Conservation (phyloP, 2,888 invertebrate species). For the Tiliacea citrago region DNA sequence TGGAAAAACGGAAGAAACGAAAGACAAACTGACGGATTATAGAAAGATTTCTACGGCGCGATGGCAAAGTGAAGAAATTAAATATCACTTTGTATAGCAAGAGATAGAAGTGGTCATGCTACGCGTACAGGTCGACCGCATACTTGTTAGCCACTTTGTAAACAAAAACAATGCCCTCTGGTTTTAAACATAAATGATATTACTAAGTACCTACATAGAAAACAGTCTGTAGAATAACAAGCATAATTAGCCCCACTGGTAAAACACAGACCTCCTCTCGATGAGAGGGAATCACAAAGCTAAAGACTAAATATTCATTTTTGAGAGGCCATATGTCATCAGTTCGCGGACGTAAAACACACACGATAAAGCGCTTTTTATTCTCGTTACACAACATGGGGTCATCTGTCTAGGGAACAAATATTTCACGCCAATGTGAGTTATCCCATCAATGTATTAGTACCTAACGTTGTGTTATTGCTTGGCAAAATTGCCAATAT, state of each 20-base stretch:
- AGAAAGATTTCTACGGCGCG: too few species aligned
- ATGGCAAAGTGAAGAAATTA: too few species aligned
- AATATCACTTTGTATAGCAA: too few species aligned
- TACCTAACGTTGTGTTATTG: neutral
- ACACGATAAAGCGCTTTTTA: conserved; percentile 25
- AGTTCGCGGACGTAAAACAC: conserved; percentile 11
- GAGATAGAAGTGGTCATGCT: too few species aligned
- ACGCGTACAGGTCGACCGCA: too few species aligned
- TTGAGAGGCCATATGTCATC: neutral
- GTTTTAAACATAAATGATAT: neutral
- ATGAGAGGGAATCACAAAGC: conserved; percentile 3
- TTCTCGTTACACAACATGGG: conserved; percentile 4
- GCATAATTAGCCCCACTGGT: too few species aligned
- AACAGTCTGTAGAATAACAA: neutral
- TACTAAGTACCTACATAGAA: neutral
- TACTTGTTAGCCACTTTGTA: too few species aligned
- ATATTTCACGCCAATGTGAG: conserved; percentile 12
- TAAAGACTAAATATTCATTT: conserved; percentile 12
- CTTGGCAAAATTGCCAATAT: neutral
- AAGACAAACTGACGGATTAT: too few species aligned
- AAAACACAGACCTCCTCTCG: too few species aligned
- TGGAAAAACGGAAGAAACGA: too few species aligned
- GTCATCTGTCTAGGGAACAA: neutral
- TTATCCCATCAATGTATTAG: conserved; percentile 3
- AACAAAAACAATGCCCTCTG: neutral